Conservation (phyloP, 2,113 vertebrate species). For the Macrotis lagotis region DNA sequence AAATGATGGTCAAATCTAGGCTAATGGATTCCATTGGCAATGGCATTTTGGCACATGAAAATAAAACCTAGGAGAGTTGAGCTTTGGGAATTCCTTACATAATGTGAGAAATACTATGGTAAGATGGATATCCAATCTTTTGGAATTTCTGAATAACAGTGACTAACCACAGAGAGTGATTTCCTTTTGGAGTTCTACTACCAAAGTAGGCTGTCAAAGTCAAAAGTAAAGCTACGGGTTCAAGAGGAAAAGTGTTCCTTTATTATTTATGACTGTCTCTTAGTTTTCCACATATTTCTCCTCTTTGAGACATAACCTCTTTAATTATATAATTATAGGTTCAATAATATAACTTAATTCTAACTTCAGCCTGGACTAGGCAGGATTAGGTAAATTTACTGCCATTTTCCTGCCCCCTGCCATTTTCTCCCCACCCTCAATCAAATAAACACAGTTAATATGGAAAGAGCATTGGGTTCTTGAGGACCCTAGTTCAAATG, state of each 20-base stretch:
- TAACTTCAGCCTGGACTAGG: background rate
- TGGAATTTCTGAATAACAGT: background rate
- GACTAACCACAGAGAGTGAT: background rate
- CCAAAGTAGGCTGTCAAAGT: background rate
- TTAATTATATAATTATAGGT: accelerated
- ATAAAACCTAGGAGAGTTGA: background rate
- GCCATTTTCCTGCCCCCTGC: background rate
- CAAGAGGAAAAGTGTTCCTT: background rate
- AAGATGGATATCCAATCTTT: background rate
- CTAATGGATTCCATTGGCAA: background rate
- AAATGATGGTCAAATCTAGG: background rate
- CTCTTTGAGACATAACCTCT: no score
- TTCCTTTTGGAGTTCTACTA: background rate
- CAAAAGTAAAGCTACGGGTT: background rate
- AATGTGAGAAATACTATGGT: background rate
- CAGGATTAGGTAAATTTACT: background rate
- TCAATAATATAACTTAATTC: background rate
- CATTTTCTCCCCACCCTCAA: background rate
- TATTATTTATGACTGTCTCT: background rate
- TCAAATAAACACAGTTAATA: background rate
- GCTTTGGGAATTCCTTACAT: no score
- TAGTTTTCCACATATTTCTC: background rate
- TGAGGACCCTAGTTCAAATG: background rate
- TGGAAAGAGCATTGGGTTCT: background rate
- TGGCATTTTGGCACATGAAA: background rate